Conservation (phyloP, 2,888 invertebrate genomes). For the Tortrix viridana region DNA sequence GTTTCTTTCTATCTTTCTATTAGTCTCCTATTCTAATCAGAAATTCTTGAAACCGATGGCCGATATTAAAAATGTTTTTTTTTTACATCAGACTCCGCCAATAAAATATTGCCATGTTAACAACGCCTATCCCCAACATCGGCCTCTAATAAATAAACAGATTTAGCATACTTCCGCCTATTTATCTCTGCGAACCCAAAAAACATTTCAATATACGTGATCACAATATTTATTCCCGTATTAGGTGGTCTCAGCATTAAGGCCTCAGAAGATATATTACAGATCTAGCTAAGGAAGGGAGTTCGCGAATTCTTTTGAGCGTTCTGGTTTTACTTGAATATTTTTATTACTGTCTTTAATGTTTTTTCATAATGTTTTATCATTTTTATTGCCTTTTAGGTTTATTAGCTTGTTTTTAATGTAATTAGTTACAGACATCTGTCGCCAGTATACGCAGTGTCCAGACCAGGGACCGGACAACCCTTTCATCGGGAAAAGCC, state of each 20-base stretch:
- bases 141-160: constrained; percentile 21
- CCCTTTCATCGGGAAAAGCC: too few relatives aligned
- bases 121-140: background rate
- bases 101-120: background rate
- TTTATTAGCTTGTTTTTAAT: too few relatives aligned
- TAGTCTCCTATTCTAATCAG: too few relatives aligned
- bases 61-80: background rate
- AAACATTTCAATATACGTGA: constrained; percentile 41
- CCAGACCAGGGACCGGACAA: too few relatives aligned
- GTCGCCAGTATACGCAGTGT: too few relatives aligned
- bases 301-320: constrained; percentile 44
- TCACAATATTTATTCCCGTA: constrained; percentile 40
- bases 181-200: constrained; percentile 22
- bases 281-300: constrained; percentile 42
- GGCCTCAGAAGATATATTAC: constrained; percentile 46
- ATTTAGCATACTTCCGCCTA: constrained; percentile 26
- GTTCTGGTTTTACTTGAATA: background rate
- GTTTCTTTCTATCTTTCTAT: too few relatives aligned
- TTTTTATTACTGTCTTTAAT: constrained; percentile 25
- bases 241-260: constrained; percentile 39
- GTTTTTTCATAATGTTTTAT: constrained; percentile 25
- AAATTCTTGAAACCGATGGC: too few relatives aligned
- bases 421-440: too few relatives aligned
- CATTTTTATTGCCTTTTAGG: too few relatives aligned
- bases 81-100: background rate